Evolutionary conservation across 2,113 vertebrate genomes (phyloP).

Genomic region (Labrus mixtus): DNA sequence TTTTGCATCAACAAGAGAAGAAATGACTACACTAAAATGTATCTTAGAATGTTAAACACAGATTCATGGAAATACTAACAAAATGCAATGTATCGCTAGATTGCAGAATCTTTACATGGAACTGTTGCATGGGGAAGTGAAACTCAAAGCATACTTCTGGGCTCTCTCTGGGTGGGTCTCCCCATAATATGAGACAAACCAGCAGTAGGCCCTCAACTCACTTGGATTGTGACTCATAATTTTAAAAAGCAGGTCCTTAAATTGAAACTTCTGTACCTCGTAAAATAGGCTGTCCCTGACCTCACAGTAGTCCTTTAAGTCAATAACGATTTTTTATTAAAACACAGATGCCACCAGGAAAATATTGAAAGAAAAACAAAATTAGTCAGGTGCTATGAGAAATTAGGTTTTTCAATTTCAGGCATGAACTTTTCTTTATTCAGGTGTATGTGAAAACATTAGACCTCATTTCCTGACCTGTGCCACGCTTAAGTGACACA

Average conservation of each 20-base stretch:
- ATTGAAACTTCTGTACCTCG: conserved; percentile 44
- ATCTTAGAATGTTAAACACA: not conserved
- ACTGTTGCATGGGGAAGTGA: conserved; percentile 35
- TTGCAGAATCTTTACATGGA: conserved; percentile 15
- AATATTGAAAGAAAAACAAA: conserved; percentile 61
- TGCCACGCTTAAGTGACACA: conserved; percentile 51
- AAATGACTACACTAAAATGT: conserved; percentile 22
- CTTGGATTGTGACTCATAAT: conserved; percentile 45
- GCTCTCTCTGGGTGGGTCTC: not conserved
- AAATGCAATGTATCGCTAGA: conserved; percentile 18
- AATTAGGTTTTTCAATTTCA: conserved; percentile 60
- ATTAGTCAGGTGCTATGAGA: conserved; percentile 63
- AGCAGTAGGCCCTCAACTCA: conserved; percentile 41
- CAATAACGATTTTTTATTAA: conserved; percentile 57
- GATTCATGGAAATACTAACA: conserved; percentile 5
- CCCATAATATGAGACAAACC: conserved; percentile 35
- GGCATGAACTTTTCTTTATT: conserved; percentile 43
- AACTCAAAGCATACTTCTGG: conserved; percentile 46
- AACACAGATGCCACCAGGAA: conserved; percentile 53
- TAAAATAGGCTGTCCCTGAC: conserved; percentile 49
- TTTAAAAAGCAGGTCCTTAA: conserved; percentile 34
- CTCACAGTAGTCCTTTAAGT: conserved; percentile 62
- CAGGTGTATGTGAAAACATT: conserved; percentile 61
- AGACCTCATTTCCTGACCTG: conserved; percentile 53
- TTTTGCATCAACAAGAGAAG: conserved; percentile 32